Percentiles rank a stretch among this genome's conserved stretches.
Conservation (phyloP, 2,888 invertebrate species). For the Auanema sp. region DNA sequence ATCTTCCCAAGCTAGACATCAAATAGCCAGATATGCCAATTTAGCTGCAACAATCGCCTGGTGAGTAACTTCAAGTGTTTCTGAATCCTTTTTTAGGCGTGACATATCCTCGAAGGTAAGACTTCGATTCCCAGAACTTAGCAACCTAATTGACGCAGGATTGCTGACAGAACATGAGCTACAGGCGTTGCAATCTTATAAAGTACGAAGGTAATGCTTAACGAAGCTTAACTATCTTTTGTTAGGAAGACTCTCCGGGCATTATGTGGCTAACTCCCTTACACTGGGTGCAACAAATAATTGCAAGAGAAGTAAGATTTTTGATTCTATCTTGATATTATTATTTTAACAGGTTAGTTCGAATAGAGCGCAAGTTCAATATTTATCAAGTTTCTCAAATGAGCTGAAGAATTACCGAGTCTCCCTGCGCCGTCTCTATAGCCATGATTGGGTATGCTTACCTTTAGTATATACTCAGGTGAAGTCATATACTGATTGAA, state of each 20-base stretch:
- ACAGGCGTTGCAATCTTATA: constrained; percentile 22
- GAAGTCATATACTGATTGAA: background rate
- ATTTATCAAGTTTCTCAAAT: constrained; percentile 28
- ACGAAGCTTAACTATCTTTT: background rate
- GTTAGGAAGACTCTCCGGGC: constrained; percentile 44
- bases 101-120: constrained; percentile 48
- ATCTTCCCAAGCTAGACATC: constrained; percentile 33
- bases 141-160: constrained; percentile 66
- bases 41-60: constrained; percentile 48
- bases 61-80: constrained; percentile 12
- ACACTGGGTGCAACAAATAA: constrained; percentile 51
- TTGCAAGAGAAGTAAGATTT: constrained; percentile 17
- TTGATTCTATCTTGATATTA: background rate
- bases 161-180: constrained; percentile 64
- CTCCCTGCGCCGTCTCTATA: constrained; percentile 38
- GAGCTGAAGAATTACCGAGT: constrained; percentile 39
- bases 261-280: constrained; percentile 53
- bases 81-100: constrained; percentile 23
- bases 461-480: constrained; percentile 57
- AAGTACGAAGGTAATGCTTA: background rate
- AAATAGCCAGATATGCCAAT: constrained; percentile 51
- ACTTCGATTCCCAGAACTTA: constrained; percentile 64
- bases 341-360: constrained; percentile 13
- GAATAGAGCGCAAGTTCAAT: constrained; percentile 25
- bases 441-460: constrained; percentile 53